These are phyloP conservation scores for Conomelus anceps DNA, from an alignment of 2,888 invertebrate species.

Conservation along the genomic window DNA sequence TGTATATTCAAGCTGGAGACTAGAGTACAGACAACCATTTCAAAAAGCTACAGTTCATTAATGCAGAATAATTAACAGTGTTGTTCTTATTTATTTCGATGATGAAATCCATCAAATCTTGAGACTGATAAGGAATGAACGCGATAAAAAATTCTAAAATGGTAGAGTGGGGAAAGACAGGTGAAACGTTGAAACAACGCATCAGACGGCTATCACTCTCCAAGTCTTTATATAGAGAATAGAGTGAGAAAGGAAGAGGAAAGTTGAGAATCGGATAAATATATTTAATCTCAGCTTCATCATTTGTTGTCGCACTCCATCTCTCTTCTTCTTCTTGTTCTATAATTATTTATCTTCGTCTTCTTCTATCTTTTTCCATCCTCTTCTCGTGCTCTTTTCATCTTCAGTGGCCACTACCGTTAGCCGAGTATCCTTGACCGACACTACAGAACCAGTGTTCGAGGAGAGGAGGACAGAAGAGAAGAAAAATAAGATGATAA, in stretches of 20 bases:
- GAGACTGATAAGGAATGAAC: neutral
- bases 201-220: neutral
- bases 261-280: neutral
- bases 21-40: no score
- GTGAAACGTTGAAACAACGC: neutral
- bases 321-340: neutral
- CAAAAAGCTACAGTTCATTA: no score
- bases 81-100: neutral
- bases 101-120: neutral
- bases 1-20: no score
- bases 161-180: neutral
- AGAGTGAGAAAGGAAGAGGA: neutral
- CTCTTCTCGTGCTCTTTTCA: neutral
- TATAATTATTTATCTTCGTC: neutral
- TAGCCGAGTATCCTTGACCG: neutral
- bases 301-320: neutral
- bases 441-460: neutral
- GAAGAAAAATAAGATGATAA: neutral
- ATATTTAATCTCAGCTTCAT: neutral
- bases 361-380: no score
- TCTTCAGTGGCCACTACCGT: neutral
- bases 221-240: neutral
- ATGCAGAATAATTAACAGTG: no score
- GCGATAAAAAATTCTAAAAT: neutral
- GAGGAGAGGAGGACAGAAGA: no score